Base-by-base conservation (phyloP, 2,888 invertebrate species). In the Lithosia quadra region DNA sequence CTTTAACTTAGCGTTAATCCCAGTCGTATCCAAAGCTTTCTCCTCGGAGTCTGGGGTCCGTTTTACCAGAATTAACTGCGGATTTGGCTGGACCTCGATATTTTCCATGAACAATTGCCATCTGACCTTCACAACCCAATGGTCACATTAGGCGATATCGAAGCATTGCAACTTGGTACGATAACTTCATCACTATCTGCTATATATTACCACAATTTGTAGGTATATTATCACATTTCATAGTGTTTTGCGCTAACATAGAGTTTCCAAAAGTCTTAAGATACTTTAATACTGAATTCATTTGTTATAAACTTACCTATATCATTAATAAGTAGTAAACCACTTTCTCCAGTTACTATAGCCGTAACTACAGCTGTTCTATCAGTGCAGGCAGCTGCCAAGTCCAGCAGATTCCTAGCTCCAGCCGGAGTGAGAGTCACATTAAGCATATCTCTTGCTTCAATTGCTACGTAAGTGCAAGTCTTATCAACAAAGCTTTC, bases 391-490 rank as follows among this genome's bases (percentile, higher is more conserved):
- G 91, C 91, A 0, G 80, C 82, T 0, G 85, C 77, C 57, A 92
- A 80, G 39, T 91, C 87, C 11, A 95, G 92, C 58, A 97, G 81
- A 7, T 96, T 95, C 66, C 96, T 93, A 8, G 97, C 95, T 92
- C 96, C 83, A 91, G 96, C 74, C 3, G 97, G 97, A 0, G 97
- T 97, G 36, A 98, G 84, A 0, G 97, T 97, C 2, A 97, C 80
- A 78, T 97, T 96, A 5, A 98, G 91, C 59, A 95, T 92, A 73
- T 97, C 96, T 63, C 96, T 95, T 0, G 97, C 96, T 75, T 97
- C 96, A 5, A 98, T 83, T 64, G 97, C 92, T 10, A 98, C 83
- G 87, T 97, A 97, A 0, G 96, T 96, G 61, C 97, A 97, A 60
- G 91, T 79, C 13, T 91, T 90, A 62, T 95, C 95, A 0, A 84